Evolutionary conservation across 1,140 invertebrate genomes (phyloP), one percentile per base, ranked within the genome.

Genomic region (Trypoxylus dichotomus): DNA sequence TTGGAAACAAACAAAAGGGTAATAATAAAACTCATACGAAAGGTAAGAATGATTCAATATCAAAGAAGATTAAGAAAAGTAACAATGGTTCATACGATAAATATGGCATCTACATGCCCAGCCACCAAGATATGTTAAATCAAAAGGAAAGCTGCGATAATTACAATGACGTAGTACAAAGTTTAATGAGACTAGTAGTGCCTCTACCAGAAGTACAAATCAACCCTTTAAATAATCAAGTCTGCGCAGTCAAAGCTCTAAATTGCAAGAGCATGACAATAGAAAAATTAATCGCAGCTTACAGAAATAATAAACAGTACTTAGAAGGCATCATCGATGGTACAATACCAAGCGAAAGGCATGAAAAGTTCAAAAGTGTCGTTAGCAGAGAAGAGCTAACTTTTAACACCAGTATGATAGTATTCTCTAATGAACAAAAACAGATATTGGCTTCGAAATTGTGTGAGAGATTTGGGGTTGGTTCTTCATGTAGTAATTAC

Each of bases 351-450:
- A 47, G 13, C n/a, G 43, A 47, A 47, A 47, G 43, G 13, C 43
- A 47, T 47, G 43, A 47, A 13, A 47, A 47, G 6, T 47, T 15
- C n/a, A 47, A 47, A n/a, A 15, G 13, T 0, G 43, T 47, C 15
- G 43, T 13, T 3, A 19, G 8, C 43, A 47, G 43, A 47, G 43
- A 47, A 13, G 43, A 47, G 13, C 13, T 47, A n/a, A 79, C 71
- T 1, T 82, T 78, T 72, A 83, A 80, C 76, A 81, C 78, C 47
- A 82, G 80, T 71, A 78, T 74, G 11, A 79, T 82, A 68, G 77
- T 79, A 11, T 83, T 83, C 37, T 80, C 68, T 15, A 76, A 79
- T n/a, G 77, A 81, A 27, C 82, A 83, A 43, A 75, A 78, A 6
- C 78, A 81, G 54, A 27, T 74, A 15, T 71, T 83, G 54, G 13